Evolutionary conservation across 35 echinoderm and acorn worm genomes (phyloP).

Genomic region (Acanthaster planci): DNA sequence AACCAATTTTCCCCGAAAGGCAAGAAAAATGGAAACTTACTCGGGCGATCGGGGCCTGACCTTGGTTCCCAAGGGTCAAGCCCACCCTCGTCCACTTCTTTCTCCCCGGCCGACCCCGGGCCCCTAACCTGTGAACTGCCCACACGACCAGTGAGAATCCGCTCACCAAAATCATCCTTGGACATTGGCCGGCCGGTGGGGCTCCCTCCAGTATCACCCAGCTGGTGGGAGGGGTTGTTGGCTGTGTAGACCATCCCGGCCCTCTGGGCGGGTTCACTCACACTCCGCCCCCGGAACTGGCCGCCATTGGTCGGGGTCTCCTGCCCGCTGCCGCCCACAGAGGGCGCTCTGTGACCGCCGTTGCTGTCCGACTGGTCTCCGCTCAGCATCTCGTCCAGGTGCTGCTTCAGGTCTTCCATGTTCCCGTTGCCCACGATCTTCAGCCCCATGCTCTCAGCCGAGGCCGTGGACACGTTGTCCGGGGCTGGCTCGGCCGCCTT

Average conservation of each 20-base stretch:
- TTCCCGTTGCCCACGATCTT: conserved; percentile 95
- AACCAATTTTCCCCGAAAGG: not conserved
- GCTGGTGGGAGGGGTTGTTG: not conserved
- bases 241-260: not conserved
- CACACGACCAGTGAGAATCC: conserved; percentile 30
- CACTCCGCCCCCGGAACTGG: not conserved
- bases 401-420: conserved; percentile 93
- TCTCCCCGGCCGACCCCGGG: not conserved
- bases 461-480: conserved; percentile 23
- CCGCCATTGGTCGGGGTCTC: conserved; percentile 7
- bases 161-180: conserved; percentile 8
- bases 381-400: conserved; percentile 78
- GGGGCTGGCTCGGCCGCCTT: conserved; percentile 30
- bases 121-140: conserved; percentile 30
- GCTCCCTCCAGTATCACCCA: not conserved
- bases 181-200: not conserved
- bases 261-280: not conserved
- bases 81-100: not conserved
- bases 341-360: conserved; percentile 20
- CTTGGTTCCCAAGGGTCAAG: conserved; percentile 63
- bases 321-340: not conserved
- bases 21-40: conserved; percentile 11
- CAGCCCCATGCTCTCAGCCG: conserved; percentile 60
- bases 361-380: conserved; percentile 59
- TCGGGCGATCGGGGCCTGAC: not conserved